Evolutionary conservation across 1,140 invertebrate genomes (phyloP).

Genomic region (Polypedilum vanderplanki): DNA sequence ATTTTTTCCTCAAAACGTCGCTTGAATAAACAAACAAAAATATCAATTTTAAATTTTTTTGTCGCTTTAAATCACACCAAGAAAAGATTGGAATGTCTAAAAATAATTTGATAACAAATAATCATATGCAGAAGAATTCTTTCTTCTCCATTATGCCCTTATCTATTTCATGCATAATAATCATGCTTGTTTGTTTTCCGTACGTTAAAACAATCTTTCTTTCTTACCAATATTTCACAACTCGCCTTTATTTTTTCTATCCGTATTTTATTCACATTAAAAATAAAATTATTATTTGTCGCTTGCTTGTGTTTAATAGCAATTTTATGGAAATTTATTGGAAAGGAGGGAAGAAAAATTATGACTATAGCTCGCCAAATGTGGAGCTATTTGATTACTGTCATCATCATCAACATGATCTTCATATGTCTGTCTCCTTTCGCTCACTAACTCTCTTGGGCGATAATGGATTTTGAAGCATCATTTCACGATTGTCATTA

Average conservation of each 20-base stretch:
- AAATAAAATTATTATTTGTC: conserved; percentile 13
- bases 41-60: not conserved
- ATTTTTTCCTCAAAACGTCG: too few species aligned
- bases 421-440: not conserved
- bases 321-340: conserved; percentile 26
- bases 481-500: not conserved
- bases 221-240: not conserved
- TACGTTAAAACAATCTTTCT: not conserved
- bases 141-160: conserved; percentile 9
- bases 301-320: not conserved
- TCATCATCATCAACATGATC: not conserved
- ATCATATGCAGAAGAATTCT: too few species aligned
- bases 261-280: not conserved
- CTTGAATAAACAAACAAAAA: too few species aligned
- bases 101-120: not conserved
- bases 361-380: not conserved
- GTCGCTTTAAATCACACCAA: not conserved
- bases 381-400: conserved; percentile 3
- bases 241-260: not conserved
- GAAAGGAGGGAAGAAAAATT: not conserved
- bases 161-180: conserved; percentile 26
- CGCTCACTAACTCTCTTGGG: too few species aligned
- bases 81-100: not conserved
- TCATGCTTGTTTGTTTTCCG: not conserved
- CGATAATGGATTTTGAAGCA: too few species aligned